phyloP scores from a whole-genome alignment of 92 coral and sea anemone species.

The Hydrozoanthus gracilis region DNA sequence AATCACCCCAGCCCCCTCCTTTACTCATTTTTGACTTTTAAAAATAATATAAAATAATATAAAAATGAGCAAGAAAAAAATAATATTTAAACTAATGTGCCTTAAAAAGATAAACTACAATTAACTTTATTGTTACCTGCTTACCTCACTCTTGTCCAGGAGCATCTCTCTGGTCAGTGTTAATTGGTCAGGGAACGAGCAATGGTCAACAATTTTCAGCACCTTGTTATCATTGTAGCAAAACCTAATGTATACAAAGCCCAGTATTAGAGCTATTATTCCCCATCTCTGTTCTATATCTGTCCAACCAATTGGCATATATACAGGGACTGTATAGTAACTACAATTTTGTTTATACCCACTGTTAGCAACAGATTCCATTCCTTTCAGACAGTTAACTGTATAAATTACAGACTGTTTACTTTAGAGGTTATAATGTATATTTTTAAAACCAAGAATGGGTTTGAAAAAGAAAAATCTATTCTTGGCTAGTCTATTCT shows the following conservation, averaged over 20 bases:
- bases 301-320: not conserved
- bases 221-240: slow-evolving; percentile 4
- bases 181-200: not conserved
- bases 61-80: not conserved
- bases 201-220: not conserved
- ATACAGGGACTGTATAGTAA: not conserved
- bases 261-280: not conserved
- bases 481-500: not conserved
- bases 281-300: not conserved
- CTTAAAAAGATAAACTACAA: not conserved
- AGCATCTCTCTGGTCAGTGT: not conserved
- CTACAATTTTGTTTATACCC: not conserved
- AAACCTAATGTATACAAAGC: not conserved
- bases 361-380: not conserved
- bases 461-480: not conserved
- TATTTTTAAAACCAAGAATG: not conserved
- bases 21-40: not conserved
- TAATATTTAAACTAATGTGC: not conserved
- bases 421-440: not conserved
- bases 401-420: not conserved
- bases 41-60: too few species aligned
- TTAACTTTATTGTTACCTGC: not conserved
- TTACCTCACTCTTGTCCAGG: not conserved
- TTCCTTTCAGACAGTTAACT: not conserved
- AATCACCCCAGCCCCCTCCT: not conserved